phyloP scores from a whole-genome alignment of 2,113 vertebrate genomes.

The Polypterus senegalus region DNA sequence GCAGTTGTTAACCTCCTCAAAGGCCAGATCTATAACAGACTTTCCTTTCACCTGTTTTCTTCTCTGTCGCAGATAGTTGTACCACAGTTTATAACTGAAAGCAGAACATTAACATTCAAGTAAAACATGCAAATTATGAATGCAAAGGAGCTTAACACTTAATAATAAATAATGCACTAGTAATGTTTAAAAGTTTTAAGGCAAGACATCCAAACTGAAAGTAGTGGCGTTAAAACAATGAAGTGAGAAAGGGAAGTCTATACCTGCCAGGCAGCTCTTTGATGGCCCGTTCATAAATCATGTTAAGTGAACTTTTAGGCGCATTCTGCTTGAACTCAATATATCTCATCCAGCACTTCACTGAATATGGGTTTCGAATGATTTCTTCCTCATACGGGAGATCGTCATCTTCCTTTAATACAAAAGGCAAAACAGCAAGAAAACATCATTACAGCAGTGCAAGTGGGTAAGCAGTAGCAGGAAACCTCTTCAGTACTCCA shows the following conservation, averaged over 20 bases:
- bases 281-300: constrained; percentile 77
- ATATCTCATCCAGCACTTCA: constrained; percentile 87
- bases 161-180: not conserved
- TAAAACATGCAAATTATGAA: too few relatives aligned
- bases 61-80: constrained; percentile 78
- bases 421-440: too few relatives aligned
- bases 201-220: too few relatives aligned
- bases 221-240: too few relatives aligned
- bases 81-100: constrained; percentile 82
- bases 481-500: too few relatives aligned
- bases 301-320: constrained; percentile 57
- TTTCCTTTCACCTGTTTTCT: constrained; percentile 77
- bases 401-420: constrained; percentile 72
- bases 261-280: constrained; percentile 83
- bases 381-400: constrained; percentile 87
- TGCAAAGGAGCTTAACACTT: too few relatives aligned
- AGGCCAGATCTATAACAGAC: constrained; percentile 62
- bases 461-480: too few relatives aligned
- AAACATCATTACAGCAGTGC: too few relatives aligned
- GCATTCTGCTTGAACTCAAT: constrained; percentile 75
- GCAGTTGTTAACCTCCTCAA: constrained; percentile 79
- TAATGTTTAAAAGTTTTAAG: not conserved
- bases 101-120: not conserved
- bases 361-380: constrained; percentile 79
- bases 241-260: not conserved